phyloP scores from a whole-genome alignment of 2,113 vertebrate genomes.

The Centrocercus urophasianus region DNA sequence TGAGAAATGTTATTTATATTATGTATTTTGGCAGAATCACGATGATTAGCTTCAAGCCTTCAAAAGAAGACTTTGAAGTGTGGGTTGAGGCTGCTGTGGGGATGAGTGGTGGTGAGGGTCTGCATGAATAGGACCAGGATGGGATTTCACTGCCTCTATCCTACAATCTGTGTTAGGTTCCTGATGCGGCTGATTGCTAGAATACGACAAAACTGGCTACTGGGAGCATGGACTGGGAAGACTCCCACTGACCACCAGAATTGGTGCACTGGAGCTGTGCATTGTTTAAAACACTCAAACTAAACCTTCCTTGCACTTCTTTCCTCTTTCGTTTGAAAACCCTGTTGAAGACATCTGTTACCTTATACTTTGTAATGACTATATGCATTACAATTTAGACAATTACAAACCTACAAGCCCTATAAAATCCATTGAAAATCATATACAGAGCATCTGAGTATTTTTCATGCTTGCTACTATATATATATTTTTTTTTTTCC shows the following conservation, averaged over 20 bases:
- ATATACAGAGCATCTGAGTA: background rate
- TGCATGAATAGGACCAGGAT: background rate
- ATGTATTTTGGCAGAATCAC: background rate
- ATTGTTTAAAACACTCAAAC: background rate
- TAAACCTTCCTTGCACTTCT: background rate
- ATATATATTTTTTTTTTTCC: background rate
- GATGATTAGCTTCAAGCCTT: background rate
- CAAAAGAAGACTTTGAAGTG: background rate
- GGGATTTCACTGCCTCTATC: background rate
- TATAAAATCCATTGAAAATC: background rate
- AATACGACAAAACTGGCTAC: background rate
- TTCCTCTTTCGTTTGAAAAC: background rate
- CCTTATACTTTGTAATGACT: background rate
- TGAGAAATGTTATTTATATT: background rate
- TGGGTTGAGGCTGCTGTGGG: too few species aligned
- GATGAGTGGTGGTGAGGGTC: background rate
- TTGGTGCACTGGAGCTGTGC: background rate
- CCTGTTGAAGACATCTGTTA: background rate
- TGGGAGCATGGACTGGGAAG: background rate
- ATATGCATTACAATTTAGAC: background rate
- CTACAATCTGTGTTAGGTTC: background rate
- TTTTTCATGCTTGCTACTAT: background rate
- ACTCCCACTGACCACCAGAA: background rate
- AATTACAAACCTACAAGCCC: background rate
- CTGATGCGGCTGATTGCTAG: background rate